Base-by-base conservation (phyloP, 2,113 vertebrate genomes). In the Lichenostomus cassidix region DNA sequence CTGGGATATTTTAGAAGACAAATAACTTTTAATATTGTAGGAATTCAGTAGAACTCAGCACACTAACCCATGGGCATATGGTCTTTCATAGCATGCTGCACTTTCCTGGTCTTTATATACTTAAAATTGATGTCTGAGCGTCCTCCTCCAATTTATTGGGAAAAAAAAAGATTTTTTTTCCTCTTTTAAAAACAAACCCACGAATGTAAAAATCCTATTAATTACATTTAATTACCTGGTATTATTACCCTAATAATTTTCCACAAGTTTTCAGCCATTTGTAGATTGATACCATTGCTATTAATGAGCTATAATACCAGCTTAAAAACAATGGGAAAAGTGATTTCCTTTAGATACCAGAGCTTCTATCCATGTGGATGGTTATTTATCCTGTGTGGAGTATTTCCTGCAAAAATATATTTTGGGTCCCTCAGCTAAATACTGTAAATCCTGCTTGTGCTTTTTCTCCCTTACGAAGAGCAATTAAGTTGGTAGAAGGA, bases 151-250 rank as follows among this genome's bases (percentile, higher is more conserved):
- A 33, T 17, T 33, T 33, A 41, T 1, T n/a, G 5, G 4, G 0
- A 2, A 4, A 58, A 31, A 22, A 6, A 12, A 10, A 33, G 5
- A 4, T 9, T 3, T 8, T 15, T 3, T 0, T 1, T 3, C 4
- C 12, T 9, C 39, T 28, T 15, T 50, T 39, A 7, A 27, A 79
- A 74, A 28, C 5, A 80, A 70, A 55, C 1, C 4, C 13, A 27
- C 2, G 31, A 2, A n/a, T 31, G 11, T 64, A 20, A 37, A 81
- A 70, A 23, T 2, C 2, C 17, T 70, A 12, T 4, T 29, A 55
- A 46, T 44, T 39, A 31, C 20, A 21, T 39, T 60, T 11, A 64
- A 68, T 27, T 31, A 83, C 10, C 21, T 52, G 25, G 4, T 6
- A 69, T 46, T 63, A 55, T 39, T 53, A 89, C 78, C 10, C 17